Conservation (phyloP, 2,113 vertebrate genomes). For the Tauraco erythrolophus region DNA sequence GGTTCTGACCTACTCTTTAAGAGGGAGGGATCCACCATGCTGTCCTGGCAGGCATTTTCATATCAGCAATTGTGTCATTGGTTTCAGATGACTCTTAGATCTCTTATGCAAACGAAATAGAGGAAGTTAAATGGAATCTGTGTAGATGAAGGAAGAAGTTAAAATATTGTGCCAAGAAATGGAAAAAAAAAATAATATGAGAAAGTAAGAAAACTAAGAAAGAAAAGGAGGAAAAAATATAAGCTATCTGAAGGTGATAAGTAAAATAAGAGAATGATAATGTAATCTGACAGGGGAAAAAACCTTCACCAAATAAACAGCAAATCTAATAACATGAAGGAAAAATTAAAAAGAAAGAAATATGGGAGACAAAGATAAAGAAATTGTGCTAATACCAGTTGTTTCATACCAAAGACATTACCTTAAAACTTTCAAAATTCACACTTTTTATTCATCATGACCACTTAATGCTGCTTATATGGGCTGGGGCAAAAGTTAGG, state of each 20-base stretch:
- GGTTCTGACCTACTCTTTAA: neutral
- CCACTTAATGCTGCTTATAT: neutral
- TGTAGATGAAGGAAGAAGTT: neutral
- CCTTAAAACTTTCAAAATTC: neutral
- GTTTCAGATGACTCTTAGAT: neutral
- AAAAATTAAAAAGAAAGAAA: neutral
- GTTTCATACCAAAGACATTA: neutral
- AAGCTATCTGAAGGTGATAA: neutral
- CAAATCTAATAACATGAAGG: neutral
- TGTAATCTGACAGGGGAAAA: neutral
- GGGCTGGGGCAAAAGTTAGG: neutral
- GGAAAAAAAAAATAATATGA: neutral
- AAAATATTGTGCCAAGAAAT: neutral
- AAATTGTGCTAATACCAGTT: neutral
- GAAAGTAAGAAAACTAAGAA: neutral
- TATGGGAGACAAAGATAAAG: neutral
- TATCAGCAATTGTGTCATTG: neutral
- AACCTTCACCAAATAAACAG: rapidly evolving
- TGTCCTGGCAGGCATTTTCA: neutral
- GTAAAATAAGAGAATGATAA: neutral
- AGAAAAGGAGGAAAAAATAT: neutral
- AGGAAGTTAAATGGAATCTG: neutral
- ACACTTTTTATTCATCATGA: neutral
- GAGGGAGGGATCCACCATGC: neutral
- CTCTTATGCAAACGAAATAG: neutral